Base-by-base conservation (phyloP, 2,113 vertebrate species). In the Eublepharis macularius region DNA sequence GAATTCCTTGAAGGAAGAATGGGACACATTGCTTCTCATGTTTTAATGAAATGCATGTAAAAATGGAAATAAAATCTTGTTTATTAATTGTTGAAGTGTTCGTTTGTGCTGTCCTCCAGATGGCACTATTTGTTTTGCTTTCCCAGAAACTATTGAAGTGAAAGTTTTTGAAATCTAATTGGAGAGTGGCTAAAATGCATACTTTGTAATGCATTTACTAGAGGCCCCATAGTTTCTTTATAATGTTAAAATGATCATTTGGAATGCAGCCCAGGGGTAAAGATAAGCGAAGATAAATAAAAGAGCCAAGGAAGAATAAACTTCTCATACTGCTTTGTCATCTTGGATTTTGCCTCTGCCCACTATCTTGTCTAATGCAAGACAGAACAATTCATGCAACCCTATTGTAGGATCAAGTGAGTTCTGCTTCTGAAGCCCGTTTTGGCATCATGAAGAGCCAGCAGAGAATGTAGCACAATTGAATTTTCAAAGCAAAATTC, bases 401-500 rank as follows among this genome's bases (percentile, higher is more conserved):
- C 84, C 83, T 69, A 85, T 69, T 36, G 72, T 21, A 82, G 72
- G 45, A 83, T 88, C 82, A 91, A 95, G 88, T 93, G 81, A 89
- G 92, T 94, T 93, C 82, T 90, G 34, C n/a, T n/a, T n/a, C n/a
- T n/a, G n/a, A n/a, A 72, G 78, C 82, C 84, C 86, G 66, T 91
- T 91, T 94, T 95, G 90, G 81, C 92, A 91, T 93, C 92, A 43
- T 29, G 84, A 94, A 92, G 94, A 92, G 92, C 94, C 84, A 89
- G 91, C 86, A 90, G 92, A 91, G 91, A 92, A 92, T 94, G 92
- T 86, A 94, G 88, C 82, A 93, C 89, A 94, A 92, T 91, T 94
- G 92, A 93, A 93, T 95, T 96, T 94, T 93, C 89, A 93, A 94
- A 92, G 92, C 87, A 90, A 88, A 95, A 94, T 91, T 94, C 91